Evolutionary conservation across 2,113 vertebrate genomes (phyloP), one percentile per base, ranked within the genome.

Genomic region (Bostrychus sinensis): DNA sequence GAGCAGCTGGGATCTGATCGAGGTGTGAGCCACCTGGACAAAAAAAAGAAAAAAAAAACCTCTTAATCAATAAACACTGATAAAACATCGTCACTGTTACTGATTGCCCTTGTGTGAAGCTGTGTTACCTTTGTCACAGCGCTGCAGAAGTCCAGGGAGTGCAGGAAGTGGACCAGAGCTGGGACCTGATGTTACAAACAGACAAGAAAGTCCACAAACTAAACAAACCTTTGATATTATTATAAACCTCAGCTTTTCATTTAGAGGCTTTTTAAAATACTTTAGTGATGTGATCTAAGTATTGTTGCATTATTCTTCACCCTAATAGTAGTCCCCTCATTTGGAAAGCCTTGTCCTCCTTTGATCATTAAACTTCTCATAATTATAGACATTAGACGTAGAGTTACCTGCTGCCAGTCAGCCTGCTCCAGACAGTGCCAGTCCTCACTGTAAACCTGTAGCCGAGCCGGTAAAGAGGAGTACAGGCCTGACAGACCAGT

Each of bases 401-500:
- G 36, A 11, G 57, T 58, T 72, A 90, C 88, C 72, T 95, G 90
- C 2, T 95, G 90, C 93, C 95, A 96, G 77, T 98, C 97, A 0
- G 93, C 92, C 32, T 73, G 89, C 62, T 97, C 91, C 43, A 99
- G 89, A 54, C 92, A 93, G 78, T 96, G 88, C 96, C 96, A 99
- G 66, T 96, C 95, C 9, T 96, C 95, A 13, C 94, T 94, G 75
- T 93, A 95, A 43, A 95, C 94, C 82, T 96, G 95, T 43, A 99
- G 87, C 77, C 94, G 92, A 16, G 95, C 91, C 0, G 96, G 97
- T 68, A 98, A 91, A 43, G 95, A 95, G 0, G 96, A 99, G 87
- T 98, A 99, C 56, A 99, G 91, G 30, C 95, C 97, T 34, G 96
- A 98, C 54, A 98, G 92, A 62, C 97, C 97, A 0, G 97, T 98